phyloP scores from a whole-genome alignment of 2,113 vertebrate genomes.

The Gobio gobio region DNA sequence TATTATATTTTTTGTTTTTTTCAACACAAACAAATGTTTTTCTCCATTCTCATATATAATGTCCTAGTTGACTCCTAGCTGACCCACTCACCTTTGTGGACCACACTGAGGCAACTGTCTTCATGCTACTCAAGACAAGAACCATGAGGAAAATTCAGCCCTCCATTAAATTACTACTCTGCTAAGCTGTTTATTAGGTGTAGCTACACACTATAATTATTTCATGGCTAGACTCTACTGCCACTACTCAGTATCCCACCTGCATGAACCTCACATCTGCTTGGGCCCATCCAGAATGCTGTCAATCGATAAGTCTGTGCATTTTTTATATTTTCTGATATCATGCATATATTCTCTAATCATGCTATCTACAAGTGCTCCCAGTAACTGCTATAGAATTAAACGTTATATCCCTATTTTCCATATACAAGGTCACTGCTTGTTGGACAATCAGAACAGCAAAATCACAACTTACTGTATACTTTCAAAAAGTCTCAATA shows the following conservation, averaged over 20 bases:
- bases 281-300: not conserved
- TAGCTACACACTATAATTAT: not conserved
- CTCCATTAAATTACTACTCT: not conserved
- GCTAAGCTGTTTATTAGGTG: not conserved
- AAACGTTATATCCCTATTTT: not conserved
- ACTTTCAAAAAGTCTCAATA: not conserved
- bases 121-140: not conserved
- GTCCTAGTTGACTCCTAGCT: not conserved
- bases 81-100: not conserved
- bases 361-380: not conserved
- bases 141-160: not conserved
- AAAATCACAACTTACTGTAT: not conserved
- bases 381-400: not conserved
- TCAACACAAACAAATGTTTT: not conserved
- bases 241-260: not conserved
- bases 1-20: not conserved
- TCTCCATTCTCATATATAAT: not conserved
- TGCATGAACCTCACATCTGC: not conserved
- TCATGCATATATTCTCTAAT: not conserved
- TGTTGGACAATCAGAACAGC: not conserved
- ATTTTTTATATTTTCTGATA: not conserved
- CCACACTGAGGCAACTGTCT: not conserved
- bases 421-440: not conserved
- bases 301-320: not conserved
- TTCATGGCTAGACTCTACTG: slow-evolving; percentile 7